Evolutionary conservation across 2,888 invertebrate species (phyloP), one percentile per base, ranked within the genome.

Genomic region (Limnephilus rhombicus): DNA sequence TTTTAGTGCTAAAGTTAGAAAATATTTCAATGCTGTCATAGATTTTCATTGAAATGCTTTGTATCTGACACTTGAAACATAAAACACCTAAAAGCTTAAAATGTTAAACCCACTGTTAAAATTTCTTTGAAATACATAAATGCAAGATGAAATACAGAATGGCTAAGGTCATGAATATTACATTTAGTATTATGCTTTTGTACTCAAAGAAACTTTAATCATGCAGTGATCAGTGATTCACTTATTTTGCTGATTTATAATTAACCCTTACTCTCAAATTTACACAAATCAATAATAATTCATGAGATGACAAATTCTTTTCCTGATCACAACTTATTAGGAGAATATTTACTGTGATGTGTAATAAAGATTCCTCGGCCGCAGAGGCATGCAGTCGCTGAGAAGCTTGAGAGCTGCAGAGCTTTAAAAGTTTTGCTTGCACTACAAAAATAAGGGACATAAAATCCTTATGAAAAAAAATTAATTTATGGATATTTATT

Each of bases 61-160:
- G 53, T 53, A 53, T 53, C 18, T 4, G 53, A 53, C 53, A 53
- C 53, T 53, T 53, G 18, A 53, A 53, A 53, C 53, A 53, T 53
- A 53, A 53, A 93, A 93, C 90, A 91, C 92, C 93, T 91, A 90
- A 89, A 91, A 93, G 86, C 85, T 85, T 53, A 68, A 85, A 85
- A 92, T n/a, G 85, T 80, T n/a, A 87, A 88, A 68, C 80, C 34
- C 85, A 85, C 45, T 85, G 85, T 85, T 85, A 85, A 88, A 88
- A 88, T 88, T 88, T 88, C 88, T 88, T 86, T 87, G 34, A 88
- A 68, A 85, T 93, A 92, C 83, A 89, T 53, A 53, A 53, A 53
- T 53, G 53, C 53, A 53, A 53, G 5, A 53, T 53, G 53, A 80
- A 49, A 49, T 49, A 49, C 49, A 49, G 68, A 83, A 89, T 68